Base-by-base conservation (phyloP, 2,113 vertebrate species). In the Syngnathus scovelli region DNA sequence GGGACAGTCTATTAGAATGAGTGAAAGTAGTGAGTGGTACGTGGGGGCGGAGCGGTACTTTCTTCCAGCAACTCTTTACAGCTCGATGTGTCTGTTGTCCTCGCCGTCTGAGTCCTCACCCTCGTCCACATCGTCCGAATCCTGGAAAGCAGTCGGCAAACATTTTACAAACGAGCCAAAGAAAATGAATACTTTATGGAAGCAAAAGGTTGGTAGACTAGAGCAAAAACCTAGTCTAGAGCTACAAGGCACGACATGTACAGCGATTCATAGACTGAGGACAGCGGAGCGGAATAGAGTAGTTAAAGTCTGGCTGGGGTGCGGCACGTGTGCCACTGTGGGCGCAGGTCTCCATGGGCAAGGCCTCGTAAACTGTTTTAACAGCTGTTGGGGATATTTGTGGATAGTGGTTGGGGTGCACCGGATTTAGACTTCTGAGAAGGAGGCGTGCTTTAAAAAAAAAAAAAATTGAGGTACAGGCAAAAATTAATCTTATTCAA, bases 31-130 rank as follows among this genome's bases (percentile, higher is more conserved):
- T 87, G 85, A 87, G 74, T 71, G 76, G 76, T 75, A 67, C 75
- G 77, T 76, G 68, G 77, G 80, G 78, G 74, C 70, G 78, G 86
- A 78, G 79, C 64, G 55, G 83, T 84, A 83, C 82, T 84, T 71
- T 73, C 69, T 64, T 73, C 39, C 64, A 37, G 59, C 52, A 59
- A 43, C 77, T 69, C 79, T 92, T 58, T 93, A 98, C 89, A 98
- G 92, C 82, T 98, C 96, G 23, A 98, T 96, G 55, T 94, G 96
- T 52, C 77, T 84, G 0, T 98, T 94, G 37, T 90, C 92, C 77
- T 93, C 91, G 0, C 88, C 91, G 0, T 96, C 94, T 0, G 92
- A 92, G 2, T 95, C 94, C 4, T 87, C 90, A 1, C 93, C 93
- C 5, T 82, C 82, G 0, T 75, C 79, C 21, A 92, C 83, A 0